These are phyloP conservation scores for Eupithecia tripunctaria DNA, from an alignment of 2,888 invertebrate genomes.

Conservation along the genomic window DNA sequence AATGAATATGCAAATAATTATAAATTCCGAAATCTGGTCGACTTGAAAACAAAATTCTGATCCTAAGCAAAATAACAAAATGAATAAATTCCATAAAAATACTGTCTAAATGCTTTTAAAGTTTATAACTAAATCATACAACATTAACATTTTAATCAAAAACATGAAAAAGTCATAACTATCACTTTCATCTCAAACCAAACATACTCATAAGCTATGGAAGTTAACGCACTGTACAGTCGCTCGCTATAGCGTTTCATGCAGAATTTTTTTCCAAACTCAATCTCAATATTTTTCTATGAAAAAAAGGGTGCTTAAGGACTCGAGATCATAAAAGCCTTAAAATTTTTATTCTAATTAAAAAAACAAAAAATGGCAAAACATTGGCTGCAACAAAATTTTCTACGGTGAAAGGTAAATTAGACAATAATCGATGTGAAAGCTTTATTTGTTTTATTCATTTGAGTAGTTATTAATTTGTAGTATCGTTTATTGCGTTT, in stretches of 20 bases:
- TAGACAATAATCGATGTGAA: slow-evolving; percentile 5
- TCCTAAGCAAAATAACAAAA: neutral
- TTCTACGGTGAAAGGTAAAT: slow-evolving; percentile 26
- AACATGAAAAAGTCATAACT: slow-evolving; percentile 40
- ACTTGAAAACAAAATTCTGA: neutral
- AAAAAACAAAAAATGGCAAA: slow-evolving; percentile 7
- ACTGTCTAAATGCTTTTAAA: neutral
- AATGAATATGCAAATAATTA: slow-evolving; percentile 8
- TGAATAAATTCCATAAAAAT: neutral
- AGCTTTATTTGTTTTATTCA: slow-evolving; percentile 2
- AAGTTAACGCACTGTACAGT: slow-evolving; percentile 32
- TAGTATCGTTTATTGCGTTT: neutral
- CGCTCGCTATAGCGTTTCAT: slow-evolving; percentile 21
- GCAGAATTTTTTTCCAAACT: neutral
- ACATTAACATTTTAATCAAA: neutral
- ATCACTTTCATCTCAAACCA: slow-evolving; percentile 65
- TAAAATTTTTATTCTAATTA: neutral
- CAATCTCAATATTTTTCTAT: too few relatives aligned
- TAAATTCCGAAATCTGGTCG: neutral
- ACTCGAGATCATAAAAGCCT: neutral
- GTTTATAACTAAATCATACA: neutral
- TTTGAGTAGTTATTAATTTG: neutral
- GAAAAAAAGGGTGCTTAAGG: neutral
- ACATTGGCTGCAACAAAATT: slow-evolving; percentile 11
- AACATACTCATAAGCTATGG: slow-evolving; percentile 26